Percentiles rank a stretch among this genome's conserved stretches.
Conservation (phyloP, 2,888 invertebrate species). For the Rosalia funebris region DNA sequence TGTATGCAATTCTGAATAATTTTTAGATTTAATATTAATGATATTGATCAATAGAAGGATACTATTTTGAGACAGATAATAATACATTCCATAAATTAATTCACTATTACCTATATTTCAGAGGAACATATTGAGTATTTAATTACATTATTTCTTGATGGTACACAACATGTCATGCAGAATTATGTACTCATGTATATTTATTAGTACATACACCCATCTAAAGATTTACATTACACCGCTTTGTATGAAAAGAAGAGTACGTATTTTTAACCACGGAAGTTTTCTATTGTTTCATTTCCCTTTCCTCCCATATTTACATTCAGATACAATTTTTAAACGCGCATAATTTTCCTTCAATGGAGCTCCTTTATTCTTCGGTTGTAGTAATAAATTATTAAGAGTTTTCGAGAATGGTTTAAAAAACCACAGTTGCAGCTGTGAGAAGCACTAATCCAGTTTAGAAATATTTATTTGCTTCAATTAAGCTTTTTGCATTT, state of each 20-base stretch:
- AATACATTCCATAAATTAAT: too few relatives aligned
- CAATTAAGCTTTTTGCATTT: constrained; percentile 28
- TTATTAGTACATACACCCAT: too few relatives aligned
- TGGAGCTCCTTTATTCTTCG: background rate
- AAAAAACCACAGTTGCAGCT: constrained; percentile 29
- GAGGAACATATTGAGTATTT: too few relatives aligned
- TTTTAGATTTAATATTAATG: too few relatives aligned
- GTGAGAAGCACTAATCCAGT: constrained; percentile 22
- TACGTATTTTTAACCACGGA: background rate
- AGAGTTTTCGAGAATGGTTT: constrained; percentile 7
- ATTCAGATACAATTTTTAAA: background rate
- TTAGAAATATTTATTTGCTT: constrained; percentile 29
- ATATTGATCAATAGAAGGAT: too few relatives aligned
- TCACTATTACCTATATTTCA: too few relatives aligned
- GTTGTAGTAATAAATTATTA: background rate
- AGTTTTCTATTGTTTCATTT: background rate
- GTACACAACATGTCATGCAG: too few relatives aligned
- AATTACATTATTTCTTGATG: too few relatives aligned
- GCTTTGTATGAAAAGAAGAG: background rate
- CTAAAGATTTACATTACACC: background rate
- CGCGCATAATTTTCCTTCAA: background rate
- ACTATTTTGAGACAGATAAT: too few relatives aligned
- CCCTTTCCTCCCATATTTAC: background rate
- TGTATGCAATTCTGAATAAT: too few relatives aligned
- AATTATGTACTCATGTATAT: too few relatives aligned